phyloP scores from a whole-genome alignment of 2,888 invertebrate genomes.

The Drosophila prolongata region DNA sequence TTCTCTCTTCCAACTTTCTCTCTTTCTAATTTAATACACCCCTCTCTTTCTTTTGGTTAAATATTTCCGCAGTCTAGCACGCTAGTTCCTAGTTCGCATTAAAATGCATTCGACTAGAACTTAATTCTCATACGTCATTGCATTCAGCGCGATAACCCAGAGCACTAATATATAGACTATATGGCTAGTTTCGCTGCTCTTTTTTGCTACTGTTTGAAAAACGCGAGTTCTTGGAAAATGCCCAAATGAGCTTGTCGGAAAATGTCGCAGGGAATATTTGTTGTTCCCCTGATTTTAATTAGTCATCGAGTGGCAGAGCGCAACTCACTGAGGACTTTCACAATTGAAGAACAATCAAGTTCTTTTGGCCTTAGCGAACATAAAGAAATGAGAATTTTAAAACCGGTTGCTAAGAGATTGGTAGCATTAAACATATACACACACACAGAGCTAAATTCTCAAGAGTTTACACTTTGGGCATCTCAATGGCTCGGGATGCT shows the following conservation, averaged over 20 bases:
- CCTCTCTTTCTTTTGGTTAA: conserved; percentile 5
- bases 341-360: conserved; percentile 14
- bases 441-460: background rate
- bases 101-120: conserved; percentile 29
- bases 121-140: conserved; percentile 23
- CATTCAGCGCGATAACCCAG: conserved; percentile 33
- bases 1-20: conserved; percentile 8
- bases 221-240: conserved; percentile 39
- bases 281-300: conserved; percentile 12
- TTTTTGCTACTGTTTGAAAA: conserved; percentile 10
- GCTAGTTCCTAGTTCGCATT: conserved; percentile 39
- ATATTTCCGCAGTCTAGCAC: conserved; percentile 36
- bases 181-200: conserved; percentile 13
- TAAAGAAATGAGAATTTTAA: conserved; percentile 10
- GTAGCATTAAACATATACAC: conserved; percentile 3
- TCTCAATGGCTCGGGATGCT: conserved; percentile 13
- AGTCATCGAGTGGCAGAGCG: conserved; percentile 19
- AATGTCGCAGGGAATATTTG: conserved; percentile 27
- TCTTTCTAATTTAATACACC: conserved; percentile 2
- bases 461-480: conserved; percentile 6
- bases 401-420: conserved; percentile 24
- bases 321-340: conserved; percentile 23
- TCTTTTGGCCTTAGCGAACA: conserved; percentile 23
- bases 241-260: conserved; percentile 35
- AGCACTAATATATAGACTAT: conserved; percentile 21